phyloP scores from a whole-genome alignment of 2,113 vertebrate genomes.

The Pluvialis apricaria region DNA sequence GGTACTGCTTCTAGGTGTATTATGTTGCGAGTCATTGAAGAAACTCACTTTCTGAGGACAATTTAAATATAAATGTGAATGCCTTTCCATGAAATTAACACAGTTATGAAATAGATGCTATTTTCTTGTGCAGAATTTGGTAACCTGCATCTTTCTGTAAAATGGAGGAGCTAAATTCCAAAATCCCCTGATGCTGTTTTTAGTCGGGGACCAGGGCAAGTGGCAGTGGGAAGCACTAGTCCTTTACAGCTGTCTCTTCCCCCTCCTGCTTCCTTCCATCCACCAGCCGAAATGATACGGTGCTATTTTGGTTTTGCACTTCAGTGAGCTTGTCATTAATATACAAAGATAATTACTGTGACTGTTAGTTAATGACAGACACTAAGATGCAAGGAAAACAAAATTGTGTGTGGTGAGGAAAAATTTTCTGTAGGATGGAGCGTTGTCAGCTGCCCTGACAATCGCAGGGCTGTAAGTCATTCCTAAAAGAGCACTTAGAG shows the following conservation, averaged over 20 bases:
- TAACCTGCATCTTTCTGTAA: not conserved
- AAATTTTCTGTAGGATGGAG: not conserved
- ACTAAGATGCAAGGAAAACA: not conserved
- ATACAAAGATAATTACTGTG: not conserved
- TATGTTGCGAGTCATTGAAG: not conserved
- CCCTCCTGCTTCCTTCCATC: not conserved
- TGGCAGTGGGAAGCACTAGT: not conserved
- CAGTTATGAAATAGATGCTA: not conserved
- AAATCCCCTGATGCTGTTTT: not conserved
- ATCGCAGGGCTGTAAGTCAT: not conserved
- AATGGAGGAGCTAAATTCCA: not conserved
- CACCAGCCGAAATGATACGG: not conserved
- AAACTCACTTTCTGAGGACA: not conserved
- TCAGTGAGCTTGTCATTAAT: not conserved
- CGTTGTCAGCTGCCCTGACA: not conserved
- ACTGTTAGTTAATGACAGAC: not conserved
- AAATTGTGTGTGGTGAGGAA: accelerated
- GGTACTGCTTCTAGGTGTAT: not conserved
- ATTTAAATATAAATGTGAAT: not conserved
- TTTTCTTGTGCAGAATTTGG: not conserved
- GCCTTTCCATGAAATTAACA: not conserved
- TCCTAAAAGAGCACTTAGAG: not conserved
- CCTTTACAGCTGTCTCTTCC: not conserved
- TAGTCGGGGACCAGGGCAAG: too few relatives aligned
- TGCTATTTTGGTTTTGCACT: not conserved